Evolutionary conservation across 2,888 invertebrate species (phyloP).

Genomic region (Conomelus anceps): DNA sequence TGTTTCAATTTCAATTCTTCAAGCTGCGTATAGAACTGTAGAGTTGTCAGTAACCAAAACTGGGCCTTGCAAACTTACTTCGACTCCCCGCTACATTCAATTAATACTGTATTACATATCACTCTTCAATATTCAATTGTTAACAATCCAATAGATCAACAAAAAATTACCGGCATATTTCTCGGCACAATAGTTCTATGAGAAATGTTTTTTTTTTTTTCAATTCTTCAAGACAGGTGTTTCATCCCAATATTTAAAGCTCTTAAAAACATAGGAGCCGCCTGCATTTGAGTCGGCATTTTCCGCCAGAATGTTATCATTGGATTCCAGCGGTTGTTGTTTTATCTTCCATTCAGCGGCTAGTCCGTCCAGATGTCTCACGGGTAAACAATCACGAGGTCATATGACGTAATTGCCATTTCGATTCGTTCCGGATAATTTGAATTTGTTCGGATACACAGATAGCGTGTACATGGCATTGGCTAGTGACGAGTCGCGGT

Average conservation of each 20-base stretch:
- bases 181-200: neutral
- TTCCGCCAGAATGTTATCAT: neutral
- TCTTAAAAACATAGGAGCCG: neutral
- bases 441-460: neutral
- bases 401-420: neutral
- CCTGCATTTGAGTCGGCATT: neutral
- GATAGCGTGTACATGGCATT: neutral
- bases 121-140: no score
- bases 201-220: neutral
- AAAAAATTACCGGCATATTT: neutral
- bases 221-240: neutral
- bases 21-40: no score
- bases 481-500: neutral
- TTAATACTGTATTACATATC: no score
- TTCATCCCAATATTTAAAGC: neutral
- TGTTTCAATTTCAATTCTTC: no score
- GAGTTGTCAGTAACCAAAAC: no score
- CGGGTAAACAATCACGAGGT: neutral
- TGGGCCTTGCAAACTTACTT: no score
- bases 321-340: neutral
- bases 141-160: no score
- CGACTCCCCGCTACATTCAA: no score
- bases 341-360: neutral
- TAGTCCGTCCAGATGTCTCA: neutral
- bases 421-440: neutral